phyloP scores from a whole-genome alignment of 2,113 vertebrate species.

The Hyaena hyaena region DNA sequence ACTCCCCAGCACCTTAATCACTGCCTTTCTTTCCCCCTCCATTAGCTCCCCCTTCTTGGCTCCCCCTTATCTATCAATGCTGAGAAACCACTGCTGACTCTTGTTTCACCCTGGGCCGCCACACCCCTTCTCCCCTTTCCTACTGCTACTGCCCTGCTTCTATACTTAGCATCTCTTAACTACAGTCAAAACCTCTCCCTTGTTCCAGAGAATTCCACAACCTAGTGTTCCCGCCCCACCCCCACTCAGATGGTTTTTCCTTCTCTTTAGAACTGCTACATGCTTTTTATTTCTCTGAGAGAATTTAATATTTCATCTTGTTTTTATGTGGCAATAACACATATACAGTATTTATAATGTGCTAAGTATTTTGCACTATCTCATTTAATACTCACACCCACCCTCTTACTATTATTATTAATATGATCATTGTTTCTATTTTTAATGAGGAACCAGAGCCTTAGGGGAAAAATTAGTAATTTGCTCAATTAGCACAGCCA shows the following conservation, averaged over 20 bases:
- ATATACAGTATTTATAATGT: not conserved
- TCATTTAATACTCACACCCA: not conserved
- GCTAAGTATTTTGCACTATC: not conserved
- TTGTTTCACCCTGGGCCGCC: not conserved
- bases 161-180: not conserved
- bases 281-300: not conserved
- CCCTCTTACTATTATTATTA: not conserved
- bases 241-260: not conserved
- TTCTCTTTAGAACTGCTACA: not conserved
- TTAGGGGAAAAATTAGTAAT: not conserved
- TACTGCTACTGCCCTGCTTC: not conserved
- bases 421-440: not conserved
- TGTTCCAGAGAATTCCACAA: not conserved
- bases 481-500: not conserved
- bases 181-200: not conserved
- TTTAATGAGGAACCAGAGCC: not conserved
- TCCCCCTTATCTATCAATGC: not conserved
- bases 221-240: too few relatives aligned
- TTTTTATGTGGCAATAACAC: not conserved
- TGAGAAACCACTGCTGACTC: not conserved
- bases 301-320: not conserved
- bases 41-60: not conserved
- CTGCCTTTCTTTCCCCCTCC: not conserved
- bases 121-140: not conserved
- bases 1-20: not conserved